Conservation (phyloP, 2,113 vertebrate genomes). For the Hypanus sabinus region DNA sequence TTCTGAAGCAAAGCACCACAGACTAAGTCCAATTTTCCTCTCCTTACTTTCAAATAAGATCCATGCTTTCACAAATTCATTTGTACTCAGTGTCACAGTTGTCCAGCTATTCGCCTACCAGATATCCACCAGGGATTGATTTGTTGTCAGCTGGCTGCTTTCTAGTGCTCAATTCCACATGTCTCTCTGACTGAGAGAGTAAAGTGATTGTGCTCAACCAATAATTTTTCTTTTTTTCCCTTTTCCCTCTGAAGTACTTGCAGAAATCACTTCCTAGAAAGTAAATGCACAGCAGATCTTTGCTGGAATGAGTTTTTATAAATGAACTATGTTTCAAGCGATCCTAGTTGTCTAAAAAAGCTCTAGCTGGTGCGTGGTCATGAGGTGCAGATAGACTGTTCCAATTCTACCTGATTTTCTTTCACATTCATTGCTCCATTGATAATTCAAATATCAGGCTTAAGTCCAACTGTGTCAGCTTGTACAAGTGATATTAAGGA, state of each 20-base stretch:
- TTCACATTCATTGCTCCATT: not conserved
- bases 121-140: constrained; percentile 3
- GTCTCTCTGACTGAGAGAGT: not conserved
- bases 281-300: not conserved
- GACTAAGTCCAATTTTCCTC: not conserved
- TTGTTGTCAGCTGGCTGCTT: not conserved
- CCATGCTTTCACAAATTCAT: constrained; percentile 8
- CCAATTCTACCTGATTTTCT: not conserved
- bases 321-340: too few species aligned
- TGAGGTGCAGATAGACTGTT: too few species aligned
- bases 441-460: not conserved
- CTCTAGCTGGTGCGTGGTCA: too few species aligned
- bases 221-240: not conserved
- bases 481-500: not conserved
- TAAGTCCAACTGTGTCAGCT: not conserved
- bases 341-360: too few species aligned
- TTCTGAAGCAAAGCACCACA: not conserved
- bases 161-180: not conserved
- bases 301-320: not conserved
- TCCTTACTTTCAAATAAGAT: not conserved
- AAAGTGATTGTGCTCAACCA: not conserved
- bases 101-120: not conserved
- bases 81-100: not conserved
- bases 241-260: not conserved
- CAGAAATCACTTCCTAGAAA: not conserved